Percentiles rank a stretch among this genome's conserved stretches.
These are phyloP conservation scores for Lamproptera curius DNA, from an alignment of 2,888 invertebrate species.

Conservation along the genomic window DNA sequence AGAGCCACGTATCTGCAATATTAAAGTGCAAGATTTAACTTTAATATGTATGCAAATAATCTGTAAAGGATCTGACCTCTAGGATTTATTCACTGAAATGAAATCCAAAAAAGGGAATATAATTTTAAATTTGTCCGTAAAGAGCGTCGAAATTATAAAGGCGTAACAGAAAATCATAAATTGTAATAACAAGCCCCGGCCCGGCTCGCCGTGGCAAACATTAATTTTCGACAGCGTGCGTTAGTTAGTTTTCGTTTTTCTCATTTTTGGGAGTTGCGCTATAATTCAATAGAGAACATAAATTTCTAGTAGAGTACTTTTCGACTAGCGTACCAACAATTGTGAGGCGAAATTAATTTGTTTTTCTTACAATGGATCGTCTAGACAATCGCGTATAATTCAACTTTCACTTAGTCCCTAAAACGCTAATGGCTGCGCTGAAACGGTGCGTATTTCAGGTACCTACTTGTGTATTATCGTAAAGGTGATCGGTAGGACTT, in stretches of 20 bases:
- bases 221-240: conserved; percentile 34
- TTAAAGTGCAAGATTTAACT: no score
- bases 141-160: conserved; percentile 10
- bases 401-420: conserved; percentile 69
- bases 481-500: conserved; percentile 34
- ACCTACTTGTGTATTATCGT: conserved; percentile 43
- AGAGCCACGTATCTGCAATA: no score
- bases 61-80: no score
- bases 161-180: conserved; percentile 20
- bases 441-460: conserved; percentile 42
- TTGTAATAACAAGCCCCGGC: conserved; percentile 26
- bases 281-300: conserved; percentile 68
- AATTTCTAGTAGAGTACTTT: conserved; percentile 63
- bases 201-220: conserved; percentile 27
- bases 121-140: conserved; percentile 1
- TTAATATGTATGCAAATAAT: no score
- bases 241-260: conserved; percentile 53
- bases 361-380: conserved; percentile 74
- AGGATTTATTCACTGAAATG: not conserved
- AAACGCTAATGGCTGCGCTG: conserved; percentile 61
- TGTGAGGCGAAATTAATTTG: conserved; percentile 68
- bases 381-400: conserved; percentile 75
- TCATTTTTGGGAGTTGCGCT: conserved; percentile 46
- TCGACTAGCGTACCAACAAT: conserved; percentile 54
- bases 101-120: conserved; percentile 1